Percentiles rank a stretch among this genome's conserved stretches.
Conservation (phyloP, 2,797 vertebrate genomes). For the Myotis pilosus region DNA sequence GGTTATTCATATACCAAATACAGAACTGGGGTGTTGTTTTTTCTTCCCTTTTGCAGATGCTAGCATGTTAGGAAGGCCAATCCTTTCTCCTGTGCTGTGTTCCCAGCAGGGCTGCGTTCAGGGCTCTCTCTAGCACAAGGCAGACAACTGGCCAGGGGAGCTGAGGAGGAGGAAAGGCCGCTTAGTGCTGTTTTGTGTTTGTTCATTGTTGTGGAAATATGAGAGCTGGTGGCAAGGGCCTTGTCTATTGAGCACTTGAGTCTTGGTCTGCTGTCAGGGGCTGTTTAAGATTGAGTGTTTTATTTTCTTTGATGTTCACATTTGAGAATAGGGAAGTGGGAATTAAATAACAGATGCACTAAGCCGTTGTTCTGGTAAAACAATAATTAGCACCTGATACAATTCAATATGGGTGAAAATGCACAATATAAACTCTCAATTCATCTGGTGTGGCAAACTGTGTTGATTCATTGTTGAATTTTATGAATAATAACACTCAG, state of each 20-base stretch:
- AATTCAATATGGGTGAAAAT: constrained; percentile 83
- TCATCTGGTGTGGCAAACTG: constrained; percentile 74
- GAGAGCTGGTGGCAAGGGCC: constrained; percentile 91
- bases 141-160: constrained; percentile 88
- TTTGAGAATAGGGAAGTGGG: constrained; percentile 89
- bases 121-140: constrained; percentile 87
- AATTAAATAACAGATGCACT: constrained; percentile 91
- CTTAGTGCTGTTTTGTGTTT: constrained; percentile 91
- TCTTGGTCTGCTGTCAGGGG: constrained; percentile 89
- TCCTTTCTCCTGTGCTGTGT: constrained; percentile 86
- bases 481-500: constrained; percentile 64
- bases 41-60: constrained; percentile 81
- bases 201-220: constrained; percentile 92
- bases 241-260: constrained; percentile 90
- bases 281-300: constrained; percentile 91
- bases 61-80: constrained; percentile 88
- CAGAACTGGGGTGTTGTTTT: constrained; percentile 77
- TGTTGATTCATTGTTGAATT: constrained; percentile 67
- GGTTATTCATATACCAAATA: constrained; percentile 88
- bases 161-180: constrained; percentile 87
- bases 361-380: constrained; percentile 87
- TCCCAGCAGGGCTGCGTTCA: constrained; percentile 87
- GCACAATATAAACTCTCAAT: constrained; percentile 67
- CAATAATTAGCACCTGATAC: constrained; percentile 89
- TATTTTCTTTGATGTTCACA: constrained; percentile 91